A percentile compares a stretch with the other conserved stretches of the same genome.
Evolutionary conservation across 1,140 invertebrate genomes (phyloP).

Genomic region (Cyphomyrmex costatus): DNA sequence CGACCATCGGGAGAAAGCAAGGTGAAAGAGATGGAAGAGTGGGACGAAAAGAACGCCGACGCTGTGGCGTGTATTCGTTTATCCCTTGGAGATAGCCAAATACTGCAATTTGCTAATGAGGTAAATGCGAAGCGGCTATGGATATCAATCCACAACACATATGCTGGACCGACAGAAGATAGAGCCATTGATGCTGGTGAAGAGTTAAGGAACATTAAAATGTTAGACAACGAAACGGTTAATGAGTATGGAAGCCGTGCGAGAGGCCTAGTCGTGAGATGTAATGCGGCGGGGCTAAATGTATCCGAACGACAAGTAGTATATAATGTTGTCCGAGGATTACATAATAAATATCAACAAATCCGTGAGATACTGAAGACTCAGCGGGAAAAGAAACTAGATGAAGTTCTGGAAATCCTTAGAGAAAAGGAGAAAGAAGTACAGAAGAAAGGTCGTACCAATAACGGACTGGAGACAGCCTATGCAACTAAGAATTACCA

Average conservation of each 20-base stretch:
- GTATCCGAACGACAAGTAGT: neutral
- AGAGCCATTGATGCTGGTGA: neutral
- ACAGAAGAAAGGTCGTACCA: neutral
- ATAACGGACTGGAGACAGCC: neutral
- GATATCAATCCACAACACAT: neutral
- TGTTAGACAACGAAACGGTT: neutral
- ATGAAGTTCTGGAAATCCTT: neutral
- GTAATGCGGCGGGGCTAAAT: neutral
- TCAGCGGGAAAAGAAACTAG: neutral
- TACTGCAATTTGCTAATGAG: neutral
- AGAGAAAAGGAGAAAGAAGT: neutral
- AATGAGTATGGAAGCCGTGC: neutral
- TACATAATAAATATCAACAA: neutral
- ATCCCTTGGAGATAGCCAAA: neutral
- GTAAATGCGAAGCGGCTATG: neutral
- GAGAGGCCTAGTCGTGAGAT: neutral
- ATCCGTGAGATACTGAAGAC: neutral
- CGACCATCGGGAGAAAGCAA: neutral
- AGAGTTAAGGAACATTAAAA: neutral
- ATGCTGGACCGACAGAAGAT: neutral
- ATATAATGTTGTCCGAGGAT: neutral
- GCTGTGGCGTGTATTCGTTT: neutral
- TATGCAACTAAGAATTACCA: neutral
- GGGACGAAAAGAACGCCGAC: constrained; percentile 15
- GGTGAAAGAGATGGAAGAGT: neutral